Conservation (phyloP, 2,797 vertebrate species). For the Anas bahamensis region DNA sequence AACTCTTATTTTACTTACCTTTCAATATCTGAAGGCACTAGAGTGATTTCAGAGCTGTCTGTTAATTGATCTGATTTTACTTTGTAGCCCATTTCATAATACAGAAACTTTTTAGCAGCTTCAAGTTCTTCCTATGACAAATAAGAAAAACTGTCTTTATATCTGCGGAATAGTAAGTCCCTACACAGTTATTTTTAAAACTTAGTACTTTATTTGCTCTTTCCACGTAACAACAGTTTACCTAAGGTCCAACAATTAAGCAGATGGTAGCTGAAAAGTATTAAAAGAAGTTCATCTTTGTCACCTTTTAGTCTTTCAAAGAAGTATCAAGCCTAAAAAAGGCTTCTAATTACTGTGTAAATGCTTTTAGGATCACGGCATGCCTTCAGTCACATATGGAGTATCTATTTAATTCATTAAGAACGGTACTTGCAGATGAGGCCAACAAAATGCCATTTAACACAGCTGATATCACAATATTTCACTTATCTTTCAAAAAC, state of each 20-base stretch:
- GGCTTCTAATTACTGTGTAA: background rate
- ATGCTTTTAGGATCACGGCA: background rate
- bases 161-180: background rate
- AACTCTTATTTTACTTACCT: conserved; percentile 78
- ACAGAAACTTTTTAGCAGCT: conserved; percentile 88
- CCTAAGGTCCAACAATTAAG: background rate
- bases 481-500: background rate
- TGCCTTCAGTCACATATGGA: background rate
- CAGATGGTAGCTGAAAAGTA: background rate
- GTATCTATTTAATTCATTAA: background rate
- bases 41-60: conserved; percentile 89
- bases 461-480: background rate
- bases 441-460: background rate
- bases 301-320: background rate
- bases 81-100: conserved; percentile 98
- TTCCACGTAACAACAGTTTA: background rate
- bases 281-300: background rate
- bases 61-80: conserved; percentile 92
- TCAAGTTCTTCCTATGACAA: conserved; percentile 87
- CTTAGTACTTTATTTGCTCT: background rate
- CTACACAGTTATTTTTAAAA: background rate
- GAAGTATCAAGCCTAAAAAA: background rate
- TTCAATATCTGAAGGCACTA: conserved; percentile 86
- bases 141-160: background rate
- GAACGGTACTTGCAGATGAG: background rate